A percentile compares a stretch with the other conserved stretches of the same genome.
Evolutionary conservation across 2,888 invertebrate species (phyloP).

Genomic region (Acanthosoma haemorrhoidale): DNA sequence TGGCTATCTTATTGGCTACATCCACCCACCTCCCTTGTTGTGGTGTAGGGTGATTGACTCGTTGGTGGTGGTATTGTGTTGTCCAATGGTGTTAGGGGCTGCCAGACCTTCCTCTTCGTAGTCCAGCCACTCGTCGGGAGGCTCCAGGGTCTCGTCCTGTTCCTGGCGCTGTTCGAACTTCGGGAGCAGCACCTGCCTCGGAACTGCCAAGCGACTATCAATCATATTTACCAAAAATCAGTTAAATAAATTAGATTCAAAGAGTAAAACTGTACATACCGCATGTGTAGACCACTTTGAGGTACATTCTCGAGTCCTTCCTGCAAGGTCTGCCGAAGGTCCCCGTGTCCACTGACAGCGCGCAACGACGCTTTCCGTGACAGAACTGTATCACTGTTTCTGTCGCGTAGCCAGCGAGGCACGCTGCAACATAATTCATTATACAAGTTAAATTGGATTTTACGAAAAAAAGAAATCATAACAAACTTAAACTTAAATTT

Average conservation of each 20-base stretch:
- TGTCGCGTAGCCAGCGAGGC: constrained; percentile 82
- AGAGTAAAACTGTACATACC: constrained; percentile 55
- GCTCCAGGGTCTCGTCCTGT: constrained; percentile 61
- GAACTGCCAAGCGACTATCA: constrained; percentile 55
- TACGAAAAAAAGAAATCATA: neutral
- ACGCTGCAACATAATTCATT: constrained; percentile 56
- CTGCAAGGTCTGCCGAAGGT: constrained; percentile 80
- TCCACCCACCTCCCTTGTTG: constrained; percentile 13
- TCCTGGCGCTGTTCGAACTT: constrained; percentile 73
- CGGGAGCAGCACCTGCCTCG: constrained; percentile 75
- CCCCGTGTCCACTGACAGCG: constrained; percentile 70
- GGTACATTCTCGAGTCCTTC: constrained; percentile 68
- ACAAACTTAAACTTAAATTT: too few relatives aligned
- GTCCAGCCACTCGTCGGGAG: constrained; percentile 46
- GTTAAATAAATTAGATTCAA: neutral
- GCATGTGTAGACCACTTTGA: constrained; percentile 82
- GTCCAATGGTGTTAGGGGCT: constrained; percentile 49
- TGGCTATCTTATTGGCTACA: too few relatives aligned
- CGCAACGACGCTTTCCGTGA: constrained; percentile 75
- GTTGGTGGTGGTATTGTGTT: constrained; percentile 36
- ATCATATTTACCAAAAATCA: neutral
- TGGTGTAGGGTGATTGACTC: constrained; percentile 19
- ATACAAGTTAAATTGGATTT: neutral
- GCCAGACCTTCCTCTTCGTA: constrained; percentile 52
- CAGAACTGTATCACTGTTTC: constrained; percentile 84